phyloP scores from a whole-genome alignment of 1,140 invertebrate genomes.

The Colletes latitarsis region DNA sequence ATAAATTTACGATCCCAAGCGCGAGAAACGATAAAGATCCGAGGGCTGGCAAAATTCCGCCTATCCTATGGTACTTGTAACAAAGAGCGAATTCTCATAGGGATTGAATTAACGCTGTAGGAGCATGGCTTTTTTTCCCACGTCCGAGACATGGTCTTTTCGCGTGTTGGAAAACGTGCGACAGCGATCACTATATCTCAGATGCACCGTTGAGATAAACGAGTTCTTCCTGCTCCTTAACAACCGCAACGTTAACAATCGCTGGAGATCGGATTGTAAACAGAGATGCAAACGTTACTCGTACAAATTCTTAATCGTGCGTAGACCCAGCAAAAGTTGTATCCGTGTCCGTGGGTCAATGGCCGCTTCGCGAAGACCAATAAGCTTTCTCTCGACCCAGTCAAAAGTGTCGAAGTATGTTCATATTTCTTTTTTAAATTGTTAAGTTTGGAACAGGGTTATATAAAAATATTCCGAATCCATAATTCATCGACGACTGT shows the following conservation, averaged over 20 bases:
- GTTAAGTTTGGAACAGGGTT: too few species aligned
- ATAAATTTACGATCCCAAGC: slow-evolving; percentile 4
- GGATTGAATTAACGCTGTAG: slow-evolving; percentile 38
- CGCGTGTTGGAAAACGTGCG: slow-evolving; percentile 49
- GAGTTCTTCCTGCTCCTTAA: slow-evolving; percentile 38
- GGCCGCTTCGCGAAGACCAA: too few species aligned
- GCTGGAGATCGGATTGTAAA: slow-evolving; percentile 23
- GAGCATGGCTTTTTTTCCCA: slow-evolving; percentile 50
- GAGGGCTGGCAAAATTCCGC: slow-evolving; percentile 15
- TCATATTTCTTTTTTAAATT: too few species aligned
- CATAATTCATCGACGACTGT: too few species aligned
- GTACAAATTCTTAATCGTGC: slow-evolving; percentile 6
- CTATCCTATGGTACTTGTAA: slow-evolving; percentile 16
- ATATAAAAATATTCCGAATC: too few species aligned
- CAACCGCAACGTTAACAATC: slow-evolving; percentile 7
- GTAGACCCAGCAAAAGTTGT: neutral
- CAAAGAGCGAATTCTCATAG: slow-evolving; percentile 59
- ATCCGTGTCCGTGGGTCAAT: too few species aligned
- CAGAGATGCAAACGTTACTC: slow-evolving; percentile 24
- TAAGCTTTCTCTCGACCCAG: too few species aligned
- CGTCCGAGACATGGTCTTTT: slow-evolving; percentile 36
- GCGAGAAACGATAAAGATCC: slow-evolving; percentile 38
- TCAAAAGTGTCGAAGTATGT: too few species aligned
- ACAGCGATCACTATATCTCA: slow-evolving; percentile 32
- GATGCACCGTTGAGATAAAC: slow-evolving; percentile 35